Evolutionary conservation across 1,140 invertebrate species (phyloP).

Genomic region (Heliconius melpomene): DNA sequence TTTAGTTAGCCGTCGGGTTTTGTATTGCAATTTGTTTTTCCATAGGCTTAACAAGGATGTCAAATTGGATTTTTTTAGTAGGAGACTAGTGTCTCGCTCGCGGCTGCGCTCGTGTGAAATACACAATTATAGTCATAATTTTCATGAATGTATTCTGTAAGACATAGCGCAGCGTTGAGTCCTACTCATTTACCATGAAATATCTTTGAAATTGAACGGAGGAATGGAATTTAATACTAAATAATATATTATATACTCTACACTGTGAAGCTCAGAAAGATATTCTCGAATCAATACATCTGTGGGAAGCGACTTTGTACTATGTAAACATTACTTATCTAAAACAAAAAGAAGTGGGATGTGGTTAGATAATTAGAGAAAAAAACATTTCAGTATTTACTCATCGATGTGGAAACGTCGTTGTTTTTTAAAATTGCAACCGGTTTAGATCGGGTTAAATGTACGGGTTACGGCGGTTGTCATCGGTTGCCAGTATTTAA

Average conservation of each 20-base stretch:
- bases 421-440: neutral
- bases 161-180: too few species aligned
- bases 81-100: neutral
- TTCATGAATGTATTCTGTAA: too few species aligned
- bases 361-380: constrained; percentile 1
- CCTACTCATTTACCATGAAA: too few species aligned
- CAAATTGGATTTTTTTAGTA: neutral
- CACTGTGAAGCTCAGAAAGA: neutral
- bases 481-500: constrained; percentile 5
- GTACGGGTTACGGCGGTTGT: constrained; percentile 12
- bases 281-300: neutral
- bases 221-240: too few species aligned
- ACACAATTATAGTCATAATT: too few species aligned
- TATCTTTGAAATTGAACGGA: too few species aligned
- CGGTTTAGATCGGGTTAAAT: neutral
- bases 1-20: constrained; percentile 33
- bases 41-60: neutral
- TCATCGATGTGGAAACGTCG: neutral
- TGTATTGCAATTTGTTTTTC: constrained; percentile 21
- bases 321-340: neutral
- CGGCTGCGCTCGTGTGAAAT: too few species aligned
- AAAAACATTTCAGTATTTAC: neutral
- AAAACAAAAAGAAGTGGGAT: neutral
- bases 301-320: neutral
- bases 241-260: neutral